These are phyloP conservation scores for Stichopus horrens DNA, from an alignment of 53 echinoderm and acorn worm genomes.

Conservation along the genomic window DNA sequence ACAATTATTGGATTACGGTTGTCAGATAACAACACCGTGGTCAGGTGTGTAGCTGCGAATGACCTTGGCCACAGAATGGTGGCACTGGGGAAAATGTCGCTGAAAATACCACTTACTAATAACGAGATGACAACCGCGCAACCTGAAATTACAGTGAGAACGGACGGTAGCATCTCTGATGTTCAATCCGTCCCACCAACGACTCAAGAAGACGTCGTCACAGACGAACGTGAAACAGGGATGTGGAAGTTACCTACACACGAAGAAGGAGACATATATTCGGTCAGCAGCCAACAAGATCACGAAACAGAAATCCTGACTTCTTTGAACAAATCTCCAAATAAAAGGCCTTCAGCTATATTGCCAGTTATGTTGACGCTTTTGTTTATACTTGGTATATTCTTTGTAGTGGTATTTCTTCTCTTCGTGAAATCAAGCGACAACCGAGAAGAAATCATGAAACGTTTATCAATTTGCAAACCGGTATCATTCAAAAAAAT, in stretches of 20 bases:
- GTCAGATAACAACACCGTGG: constrained; percentile 30
- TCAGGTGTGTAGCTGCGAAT: constrained; percentile 34
- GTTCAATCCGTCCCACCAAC: background rate
- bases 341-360: background rate
- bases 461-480: constrained; percentile 2
- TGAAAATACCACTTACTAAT: background rate
- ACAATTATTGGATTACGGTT: background rate
- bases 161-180: background rate
- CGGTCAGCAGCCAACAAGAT: background rate
- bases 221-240: background rate
- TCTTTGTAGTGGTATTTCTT: background rate
- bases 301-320: background rate
- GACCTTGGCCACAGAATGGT: background rate
- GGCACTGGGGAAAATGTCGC: constrained; percentile 24
- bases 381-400: background rate
- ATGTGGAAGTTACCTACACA: background rate
- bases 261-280: background rate
- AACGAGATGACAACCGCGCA: background rate
- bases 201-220: background rate
- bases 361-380: background rate
- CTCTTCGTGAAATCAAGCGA: constrained; percentile 3
- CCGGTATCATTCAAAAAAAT: background rate
- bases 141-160: background rate
- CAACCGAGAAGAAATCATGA: background rate
- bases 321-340: background rate